Conservation (phyloP, 2,113 vertebrate genomes). For the Hylia prasina region DNA sequence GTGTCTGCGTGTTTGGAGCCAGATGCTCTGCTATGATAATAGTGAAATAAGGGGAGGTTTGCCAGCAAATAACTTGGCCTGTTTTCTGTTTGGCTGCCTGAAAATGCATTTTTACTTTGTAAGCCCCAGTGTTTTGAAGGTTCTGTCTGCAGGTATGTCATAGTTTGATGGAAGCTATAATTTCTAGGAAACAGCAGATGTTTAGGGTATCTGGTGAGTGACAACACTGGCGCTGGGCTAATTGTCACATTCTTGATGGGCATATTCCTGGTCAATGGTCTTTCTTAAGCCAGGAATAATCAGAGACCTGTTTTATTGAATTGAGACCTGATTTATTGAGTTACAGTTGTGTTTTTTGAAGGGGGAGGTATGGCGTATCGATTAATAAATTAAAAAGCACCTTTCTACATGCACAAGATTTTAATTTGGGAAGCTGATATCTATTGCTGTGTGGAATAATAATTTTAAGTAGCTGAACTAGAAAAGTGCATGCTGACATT, state of each 20-base stretch:
- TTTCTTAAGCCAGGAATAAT: constrained; percentile 34
- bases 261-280: background rate
- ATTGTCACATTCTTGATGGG: background rate
- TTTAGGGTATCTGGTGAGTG: constrained; percentile 48
- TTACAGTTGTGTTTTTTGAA: background rate
- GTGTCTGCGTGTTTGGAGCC: background rate
- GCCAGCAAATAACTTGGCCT: background rate
- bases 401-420: background rate
- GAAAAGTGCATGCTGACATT: background rate
- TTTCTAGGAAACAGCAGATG: constrained; percentile 47
- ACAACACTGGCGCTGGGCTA: constrained; percentile 11
- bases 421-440: background rate
- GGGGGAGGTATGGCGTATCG: background rate
- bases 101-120: background rate
- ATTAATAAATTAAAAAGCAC: constrained; percentile 14
- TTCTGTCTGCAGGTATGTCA: constrained; percentile 31
- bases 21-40: background rate
- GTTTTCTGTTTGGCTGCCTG: constrained; percentile 5
- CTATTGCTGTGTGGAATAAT: background rate
- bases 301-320: background rate
- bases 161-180: background rate
- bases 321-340: background rate
- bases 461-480: background rate
- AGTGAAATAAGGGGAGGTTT: background rate
- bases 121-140: background rate